Evolutionary conservation across 2,797 vertebrate genomes (phyloP), one percentile per base, ranked within the genome.

Genomic region (Loriculus beryllinus): DNA sequence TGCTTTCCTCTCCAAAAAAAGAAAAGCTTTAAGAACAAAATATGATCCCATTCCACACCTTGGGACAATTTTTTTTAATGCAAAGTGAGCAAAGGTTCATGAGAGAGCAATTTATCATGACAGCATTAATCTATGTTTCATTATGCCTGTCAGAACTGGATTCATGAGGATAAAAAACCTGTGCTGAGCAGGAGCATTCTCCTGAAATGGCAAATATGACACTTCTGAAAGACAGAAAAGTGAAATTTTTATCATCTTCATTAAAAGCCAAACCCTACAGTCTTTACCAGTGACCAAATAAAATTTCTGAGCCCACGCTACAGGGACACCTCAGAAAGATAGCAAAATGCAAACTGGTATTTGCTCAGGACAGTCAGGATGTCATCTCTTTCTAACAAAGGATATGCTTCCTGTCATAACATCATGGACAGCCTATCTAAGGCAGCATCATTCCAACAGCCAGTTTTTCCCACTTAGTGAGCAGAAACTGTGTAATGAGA

Each of bases 41-140:
- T 11, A 52, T 31, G 15, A 85, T 68, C 18, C 52, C 4, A 6
- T 78, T 83, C n/a, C 60, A 88, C 49, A 79, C 9, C 28, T 49
- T 69, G 35, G 47, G 39, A 83, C 60, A 18, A 4, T 45, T 62
- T 81, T 56, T 86, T 62, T 56, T 63, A 31, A 35, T 62, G 20
- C 20, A 83, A 88, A 78, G n/a, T 65, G 40, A 91, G 47, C 15
- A 72, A 71, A 86, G 8, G 26, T 72, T 12, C 39, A 28, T 40
- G 25, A 92, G 14, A 90, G 80, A 91, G 49, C n/a, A 69, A 75
- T 90, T 90, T 88, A 88, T 40, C 54, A n/a, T 63, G 69, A 91
- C 47, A 89, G 22, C 47, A 76, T 90, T 87, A 77, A 82, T 54
- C 81, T 79, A 1, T 39, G 35, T 71, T 95, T 78, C 71, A 62